Conservation (phyloP, 2,797 vertebrate species). For the Leptodactylus fallax region DNA sequence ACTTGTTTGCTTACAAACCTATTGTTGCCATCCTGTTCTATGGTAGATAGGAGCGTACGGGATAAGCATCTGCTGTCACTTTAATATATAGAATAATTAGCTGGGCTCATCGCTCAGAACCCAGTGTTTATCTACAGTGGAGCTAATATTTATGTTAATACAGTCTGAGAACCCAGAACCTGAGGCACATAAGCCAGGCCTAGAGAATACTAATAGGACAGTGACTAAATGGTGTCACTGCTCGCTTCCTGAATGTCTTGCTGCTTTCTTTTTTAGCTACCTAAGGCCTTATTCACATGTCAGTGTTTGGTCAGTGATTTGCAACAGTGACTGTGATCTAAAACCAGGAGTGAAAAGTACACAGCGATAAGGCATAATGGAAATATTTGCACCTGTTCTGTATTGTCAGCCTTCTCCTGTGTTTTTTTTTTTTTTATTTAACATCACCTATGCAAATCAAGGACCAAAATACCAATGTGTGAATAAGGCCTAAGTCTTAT, state of each 20-base stretch:
- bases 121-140: background rate
- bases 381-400: no score
- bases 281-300: background rate
- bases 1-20: background rate
- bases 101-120: background rate
- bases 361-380: no score
- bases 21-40: background rate
- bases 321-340: no score
- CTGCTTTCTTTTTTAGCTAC: background rate
- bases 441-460: no score
- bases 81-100: slow-evolving; percentile 5
- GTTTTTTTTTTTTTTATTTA: no score
- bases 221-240: background rate
- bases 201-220: background rate
- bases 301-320: no score
- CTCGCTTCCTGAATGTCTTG: background rate
- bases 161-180: background rate
- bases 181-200: background rate
- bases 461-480: no score
- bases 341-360: no score
- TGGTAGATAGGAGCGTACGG: background rate
- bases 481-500: no score
- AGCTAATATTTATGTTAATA: slow-evolving; percentile 3
- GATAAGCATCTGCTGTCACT: slow-evolving; percentile 15
- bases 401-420: no score